A percentile compares a stretch with the other conserved stretches of the same genome.
Conservation (phyloP, 2,888 invertebrate species). For the Archips crataeganus region DNA sequence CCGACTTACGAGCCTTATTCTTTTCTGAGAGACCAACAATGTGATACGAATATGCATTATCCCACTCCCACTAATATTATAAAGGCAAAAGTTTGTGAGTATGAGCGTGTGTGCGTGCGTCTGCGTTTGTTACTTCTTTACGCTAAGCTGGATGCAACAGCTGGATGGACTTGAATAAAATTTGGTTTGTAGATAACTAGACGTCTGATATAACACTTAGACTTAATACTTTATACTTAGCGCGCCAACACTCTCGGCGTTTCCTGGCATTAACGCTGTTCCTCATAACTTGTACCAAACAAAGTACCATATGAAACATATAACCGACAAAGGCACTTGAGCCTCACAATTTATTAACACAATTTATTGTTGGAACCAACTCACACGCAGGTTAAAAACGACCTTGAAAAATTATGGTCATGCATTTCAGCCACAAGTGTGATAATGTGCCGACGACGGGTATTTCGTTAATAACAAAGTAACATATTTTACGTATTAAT, state of each 20-base stretch:
- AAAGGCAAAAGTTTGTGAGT: too few species aligned
- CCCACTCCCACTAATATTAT: too few species aligned
- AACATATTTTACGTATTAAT: not conserved
- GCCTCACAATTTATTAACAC: slow-evolving; percentile 36
- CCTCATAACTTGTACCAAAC: slow-evolving; percentile 11
- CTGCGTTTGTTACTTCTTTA: too few species aligned
- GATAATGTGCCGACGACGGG: slow-evolving; percentile 1
- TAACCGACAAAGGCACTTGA: slow-evolving; percentile 32
- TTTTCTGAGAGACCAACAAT: too few species aligned
- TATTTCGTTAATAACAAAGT: not conserved
- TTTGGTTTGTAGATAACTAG: too few species aligned
- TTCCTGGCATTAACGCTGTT: not conserved
- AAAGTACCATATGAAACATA: slow-evolving; percentile 14
- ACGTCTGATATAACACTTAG: too few species aligned
- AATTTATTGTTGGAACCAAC: slow-evolving; percentile 30
- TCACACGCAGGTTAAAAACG: slow-evolving; percentile 26
- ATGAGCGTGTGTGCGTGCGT: too few species aligned
- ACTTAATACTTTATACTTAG: too few species aligned
- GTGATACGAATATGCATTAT: too few species aligned
- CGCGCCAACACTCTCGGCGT: not conserved
- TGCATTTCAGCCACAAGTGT: slow-evolving; percentile 9
- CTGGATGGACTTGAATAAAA: too few species aligned
- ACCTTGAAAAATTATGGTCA: slow-evolving; percentile 23
- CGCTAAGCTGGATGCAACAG: too few species aligned
- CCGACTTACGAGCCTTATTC: too few species aligned